Percentiles rank a stretch among this genome's conserved stretches.
These are phyloP conservation scores for Artemia sinica DNA, from an alignment of 2,888 invertebrate genomes.

Conservation along the genomic window DNA sequence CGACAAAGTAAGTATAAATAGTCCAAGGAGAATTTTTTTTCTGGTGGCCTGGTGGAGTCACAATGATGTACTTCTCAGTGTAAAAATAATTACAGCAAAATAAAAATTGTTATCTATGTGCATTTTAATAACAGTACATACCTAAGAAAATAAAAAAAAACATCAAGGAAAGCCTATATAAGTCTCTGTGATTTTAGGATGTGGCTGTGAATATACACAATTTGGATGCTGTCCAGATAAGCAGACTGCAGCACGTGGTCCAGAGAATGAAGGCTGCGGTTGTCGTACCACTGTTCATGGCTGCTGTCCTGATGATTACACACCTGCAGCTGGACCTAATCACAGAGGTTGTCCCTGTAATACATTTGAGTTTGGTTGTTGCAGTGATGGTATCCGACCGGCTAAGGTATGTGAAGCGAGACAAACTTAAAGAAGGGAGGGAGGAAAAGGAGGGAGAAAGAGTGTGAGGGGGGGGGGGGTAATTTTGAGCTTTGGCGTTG, in stretches of 20 bases:
- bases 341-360: slow-evolving; percentile 65
- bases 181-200: slow-evolving; percentile 37
- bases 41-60: no score
- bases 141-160: no score
- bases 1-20: no score
- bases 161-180: background rate
- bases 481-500: no score
- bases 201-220: slow-evolving; percentile 54
- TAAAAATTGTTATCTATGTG: no score
- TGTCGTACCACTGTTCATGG: slow-evolving; percentile 50
- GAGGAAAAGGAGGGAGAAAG: no score
- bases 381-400: slow-evolving; percentile 57
- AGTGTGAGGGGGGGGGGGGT: no score
- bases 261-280: slow-evolving; percentile 59
- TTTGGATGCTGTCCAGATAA: slow-evolving; percentile 78
- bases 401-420: slow-evolving; percentile 43
- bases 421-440: no score
- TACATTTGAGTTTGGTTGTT: slow-evolving; percentile 77
- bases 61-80: no score
- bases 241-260: slow-evolving; percentile 55
- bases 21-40: no score
- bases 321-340: slow-evolving; percentile 55
- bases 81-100: no score
- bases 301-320: slow-evolving; percentile 65
- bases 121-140: no score